phyloP scores from a whole-genome alignment of 2,888 invertebrate genomes.

The Drosophila ezoana region DNA sequence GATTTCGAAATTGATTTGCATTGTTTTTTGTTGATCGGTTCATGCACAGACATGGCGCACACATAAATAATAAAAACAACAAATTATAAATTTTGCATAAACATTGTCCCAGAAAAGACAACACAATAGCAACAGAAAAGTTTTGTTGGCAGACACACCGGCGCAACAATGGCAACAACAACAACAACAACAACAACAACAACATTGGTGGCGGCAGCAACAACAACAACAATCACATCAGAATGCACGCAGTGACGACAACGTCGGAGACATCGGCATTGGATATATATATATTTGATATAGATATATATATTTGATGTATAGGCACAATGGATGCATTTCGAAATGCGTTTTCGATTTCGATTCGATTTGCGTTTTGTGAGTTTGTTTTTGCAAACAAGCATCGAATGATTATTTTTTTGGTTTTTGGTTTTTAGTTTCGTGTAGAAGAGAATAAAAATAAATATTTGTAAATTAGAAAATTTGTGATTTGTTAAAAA shows the following conservation, averaged over 20 bases:
- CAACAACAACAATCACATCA: constrained; percentile 55
- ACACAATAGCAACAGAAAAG: constrained; percentile 47
- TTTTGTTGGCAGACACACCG: constrained; percentile 35
- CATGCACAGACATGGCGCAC: constrained; percentile 26
- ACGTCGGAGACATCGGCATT: constrained; percentile 56
- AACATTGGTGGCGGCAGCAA: constrained; percentile 30
- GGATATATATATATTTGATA: constrained; percentile 42
- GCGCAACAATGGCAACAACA: constrained; percentile 41
- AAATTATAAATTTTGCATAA: constrained; percentile 58
- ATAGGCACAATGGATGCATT: constrained; percentile 63
- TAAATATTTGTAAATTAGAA: constrained; percentile 83
- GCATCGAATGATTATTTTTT: constrained; percentile 61
- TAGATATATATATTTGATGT: constrained; percentile 34
- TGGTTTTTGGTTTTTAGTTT: constrained; percentile 56
- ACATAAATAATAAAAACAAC: constrained; percentile 49
- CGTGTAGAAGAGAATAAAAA: constrained; percentile 84
- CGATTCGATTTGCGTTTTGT: constrained; percentile 42
- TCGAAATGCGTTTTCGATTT: constrained; percentile 62
- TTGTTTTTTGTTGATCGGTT: constrained; percentile 18
- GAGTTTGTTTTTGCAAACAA: constrained; percentile 66
- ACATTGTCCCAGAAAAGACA: constrained; percentile 43
- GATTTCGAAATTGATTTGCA: constrained; percentile 1
- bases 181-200: constrained; percentile 25
- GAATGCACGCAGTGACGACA: constrained; percentile 62
- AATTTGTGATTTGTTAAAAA: constrained; percentile 55